These are phyloP conservation scores for Notarius lentiginosus DNA, from an alignment of 2,113 vertebrate species.

Conservation along the genomic window DNA sequence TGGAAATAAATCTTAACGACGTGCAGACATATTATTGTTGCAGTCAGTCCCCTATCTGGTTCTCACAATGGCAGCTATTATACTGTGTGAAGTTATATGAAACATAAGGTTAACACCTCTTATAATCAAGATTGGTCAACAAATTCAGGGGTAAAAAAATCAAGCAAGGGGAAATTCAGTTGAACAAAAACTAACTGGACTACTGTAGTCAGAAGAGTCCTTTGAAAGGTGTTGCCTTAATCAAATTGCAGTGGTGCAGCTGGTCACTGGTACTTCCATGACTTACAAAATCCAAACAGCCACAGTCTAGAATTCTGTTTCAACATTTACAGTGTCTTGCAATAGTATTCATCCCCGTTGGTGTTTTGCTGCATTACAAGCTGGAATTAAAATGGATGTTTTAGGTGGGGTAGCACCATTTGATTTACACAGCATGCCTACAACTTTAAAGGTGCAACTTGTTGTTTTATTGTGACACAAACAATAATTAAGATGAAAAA, in stretches of 20 bases:
- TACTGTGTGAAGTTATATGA: background rate
- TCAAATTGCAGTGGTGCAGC: background rate
- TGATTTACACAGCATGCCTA: too few relatives aligned
- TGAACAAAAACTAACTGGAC: background rate
- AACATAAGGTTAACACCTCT: background rate
- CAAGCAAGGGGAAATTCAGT: background rate
- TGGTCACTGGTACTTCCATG: background rate
- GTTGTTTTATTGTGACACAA: too few relatives aligned
- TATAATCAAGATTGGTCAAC: background rate
- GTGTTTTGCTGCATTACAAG: too few relatives aligned
- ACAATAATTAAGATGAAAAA: too few relatives aligned
- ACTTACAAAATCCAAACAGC: background rate
- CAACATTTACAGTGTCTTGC: too few relatives aligned
- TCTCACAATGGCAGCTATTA: background rate
- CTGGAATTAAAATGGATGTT: too few relatives aligned
- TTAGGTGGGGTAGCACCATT: too few relatives aligned
- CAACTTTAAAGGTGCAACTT: too few relatives aligned
- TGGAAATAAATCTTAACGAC: background rate
- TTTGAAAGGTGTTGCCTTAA: background rate
- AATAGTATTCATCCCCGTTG: too few relatives aligned
- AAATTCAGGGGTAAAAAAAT: background rate
- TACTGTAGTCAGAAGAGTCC: background rate
- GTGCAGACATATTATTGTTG: background rate
- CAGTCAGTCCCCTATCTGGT: background rate
- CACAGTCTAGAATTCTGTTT: background rate